These are phyloP conservation scores for Acanthochromis polyacanthus DNA, from an alignment of 2,113 vertebrate genomes.

Conservation along the genomic window DNA sequence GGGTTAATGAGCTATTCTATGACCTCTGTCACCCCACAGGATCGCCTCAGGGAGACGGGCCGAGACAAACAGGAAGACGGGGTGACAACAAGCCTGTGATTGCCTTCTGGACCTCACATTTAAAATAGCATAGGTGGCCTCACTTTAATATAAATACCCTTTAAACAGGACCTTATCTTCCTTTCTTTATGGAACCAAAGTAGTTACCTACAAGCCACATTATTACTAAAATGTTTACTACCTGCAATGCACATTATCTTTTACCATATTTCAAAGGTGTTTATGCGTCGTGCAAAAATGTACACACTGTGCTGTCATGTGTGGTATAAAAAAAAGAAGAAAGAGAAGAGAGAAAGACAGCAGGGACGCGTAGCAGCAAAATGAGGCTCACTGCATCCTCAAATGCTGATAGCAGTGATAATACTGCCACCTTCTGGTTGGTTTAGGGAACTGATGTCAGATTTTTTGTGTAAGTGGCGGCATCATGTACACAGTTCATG, in stretches of 20 bases:
- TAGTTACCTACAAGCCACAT: background rate
- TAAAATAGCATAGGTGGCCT: conserved; percentile 34
- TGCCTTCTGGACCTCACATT: conserved; percentile 36
- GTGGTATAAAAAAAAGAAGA: conserved; percentile 13
- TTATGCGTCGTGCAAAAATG: conserved; percentile 11
- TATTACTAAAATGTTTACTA: background rate
- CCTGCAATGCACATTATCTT: too few species aligned
- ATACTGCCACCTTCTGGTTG: conserved; percentile 80
- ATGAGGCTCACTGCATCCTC: conserved; percentile 3
- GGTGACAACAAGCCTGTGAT: conserved; percentile 71
- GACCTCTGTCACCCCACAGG: conserved; percentile 78
- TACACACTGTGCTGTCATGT: conserved; percentile 11
- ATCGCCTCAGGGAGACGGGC: conserved; percentile 72
- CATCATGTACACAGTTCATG: background rate
- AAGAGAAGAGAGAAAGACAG: conserved; percentile 8
- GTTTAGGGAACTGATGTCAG: conserved; percentile 16
- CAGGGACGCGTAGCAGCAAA: conserved; percentile 28
- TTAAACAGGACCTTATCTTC: background rate
- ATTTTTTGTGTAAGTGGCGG: background rate
- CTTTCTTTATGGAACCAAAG: background rate
- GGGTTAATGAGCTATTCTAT: conserved; percentile 84
- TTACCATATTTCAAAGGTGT: background rate
- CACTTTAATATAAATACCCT: background rate
- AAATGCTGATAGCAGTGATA: conserved; percentile 37
- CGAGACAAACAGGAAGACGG: conserved; percentile 80